phyloP scores from a whole-genome alignment of 2,113 vertebrate genomes.

The Cinclus mexicanus region DNA sequence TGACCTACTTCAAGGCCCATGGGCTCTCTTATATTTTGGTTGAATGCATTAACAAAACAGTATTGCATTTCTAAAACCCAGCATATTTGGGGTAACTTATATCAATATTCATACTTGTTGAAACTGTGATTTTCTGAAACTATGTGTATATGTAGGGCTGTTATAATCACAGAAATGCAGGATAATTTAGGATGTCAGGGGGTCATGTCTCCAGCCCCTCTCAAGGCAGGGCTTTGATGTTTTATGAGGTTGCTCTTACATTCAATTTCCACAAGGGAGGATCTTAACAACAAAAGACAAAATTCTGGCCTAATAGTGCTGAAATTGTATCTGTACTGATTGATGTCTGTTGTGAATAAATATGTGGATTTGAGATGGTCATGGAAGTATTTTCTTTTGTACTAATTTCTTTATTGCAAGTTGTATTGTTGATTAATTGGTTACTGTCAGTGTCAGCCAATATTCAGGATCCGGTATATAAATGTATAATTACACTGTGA shows the following conservation, averaged over 20 bases:
- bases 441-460: background rate
- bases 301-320: background rate
- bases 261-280: background rate
- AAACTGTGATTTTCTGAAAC: background rate
- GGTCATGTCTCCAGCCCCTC: background rate
- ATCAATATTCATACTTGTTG: background rate
- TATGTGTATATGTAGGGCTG: background rate
- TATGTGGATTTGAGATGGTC: background rate
- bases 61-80: background rate
- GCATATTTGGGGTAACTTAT: background rate
- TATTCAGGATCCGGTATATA: background rate
- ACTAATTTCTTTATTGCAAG: background rate
- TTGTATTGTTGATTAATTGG: background rate
- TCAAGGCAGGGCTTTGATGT: background rate
- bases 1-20: constrained; percentile 51
- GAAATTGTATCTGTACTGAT: background rate
- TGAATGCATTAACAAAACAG: background rate
- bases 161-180: background rate
- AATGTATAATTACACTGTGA: background rate
- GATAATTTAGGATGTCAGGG: background rate
- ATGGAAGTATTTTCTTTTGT: background rate
- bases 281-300: background rate
- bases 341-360: background rate
- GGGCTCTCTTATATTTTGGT: background rate
- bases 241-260: background rate